These are phyloP conservation scores for Halisarca cf. caerulea DNA, from an alignment of 37 sponge, comb jelly and placozoan species.

Conservation along the genomic window DNA sequence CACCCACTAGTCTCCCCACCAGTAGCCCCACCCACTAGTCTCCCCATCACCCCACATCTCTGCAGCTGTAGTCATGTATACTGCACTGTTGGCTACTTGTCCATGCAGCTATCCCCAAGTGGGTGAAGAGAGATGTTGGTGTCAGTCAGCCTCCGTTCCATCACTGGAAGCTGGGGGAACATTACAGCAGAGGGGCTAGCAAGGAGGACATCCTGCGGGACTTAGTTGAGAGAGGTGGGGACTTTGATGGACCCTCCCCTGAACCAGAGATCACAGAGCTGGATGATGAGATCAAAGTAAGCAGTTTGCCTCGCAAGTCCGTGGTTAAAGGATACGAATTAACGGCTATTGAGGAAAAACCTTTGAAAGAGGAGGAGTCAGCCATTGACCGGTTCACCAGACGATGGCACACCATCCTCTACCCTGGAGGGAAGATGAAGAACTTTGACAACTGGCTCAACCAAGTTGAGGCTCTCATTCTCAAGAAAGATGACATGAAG, in stretches of 20 bases:
- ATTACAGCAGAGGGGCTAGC: background rate
- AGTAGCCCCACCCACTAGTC: no score
- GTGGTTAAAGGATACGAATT: constrained; percentile 23
- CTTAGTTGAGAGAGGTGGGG: background rate
- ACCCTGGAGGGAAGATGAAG: constrained; percentile 15
- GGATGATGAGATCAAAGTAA: background rate
- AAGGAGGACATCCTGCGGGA: background rate
- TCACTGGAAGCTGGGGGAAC: background rate
- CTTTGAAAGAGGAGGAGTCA: constrained; percentile 6
- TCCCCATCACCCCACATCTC: no score
- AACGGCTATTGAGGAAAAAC: constrained; percentile 9
- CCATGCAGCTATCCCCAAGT: background rate
- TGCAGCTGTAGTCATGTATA: no score
- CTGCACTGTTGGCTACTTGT: background rate
- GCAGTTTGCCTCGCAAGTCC: background rate
- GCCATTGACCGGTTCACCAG: constrained; percentile 11
- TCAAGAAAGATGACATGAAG: constrained; percentile 1
- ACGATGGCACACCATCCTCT: constrained; percentile 8
- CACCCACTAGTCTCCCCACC: no score
- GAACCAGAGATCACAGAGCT: background rate
- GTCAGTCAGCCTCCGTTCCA: constrained; percentile 10
- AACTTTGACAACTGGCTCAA: background rate
- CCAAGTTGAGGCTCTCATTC: constrained; percentile 4
- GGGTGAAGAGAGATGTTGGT: background rate
- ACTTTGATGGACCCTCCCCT: background rate